A percentile compares a stretch with the other conserved stretches of the same genome.
Evolutionary conservation across 2,888 invertebrate species (phyloP).

Genomic region (Drosophila hawaiiensis): DNA sequence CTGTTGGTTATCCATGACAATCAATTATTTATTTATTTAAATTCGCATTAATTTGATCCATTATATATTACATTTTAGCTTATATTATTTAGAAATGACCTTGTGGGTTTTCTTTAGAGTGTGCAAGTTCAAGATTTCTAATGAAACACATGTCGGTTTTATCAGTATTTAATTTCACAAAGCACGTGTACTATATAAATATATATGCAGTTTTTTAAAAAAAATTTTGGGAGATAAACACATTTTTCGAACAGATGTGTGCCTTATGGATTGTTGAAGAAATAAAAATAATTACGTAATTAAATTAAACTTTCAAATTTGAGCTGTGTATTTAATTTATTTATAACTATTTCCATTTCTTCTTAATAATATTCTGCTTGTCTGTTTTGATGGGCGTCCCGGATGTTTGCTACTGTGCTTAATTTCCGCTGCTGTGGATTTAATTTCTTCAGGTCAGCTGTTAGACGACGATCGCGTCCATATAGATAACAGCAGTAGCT

Average conservation of each 20-base stretch:
- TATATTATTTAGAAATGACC: no score
- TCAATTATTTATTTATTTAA: not conserved
- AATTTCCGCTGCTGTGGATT: not conserved
- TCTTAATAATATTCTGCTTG: slow-evolving; percentile 22
- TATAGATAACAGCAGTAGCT: slow-evolving; percentile 41
- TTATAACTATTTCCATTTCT: not conserved
- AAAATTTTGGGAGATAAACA: not conserved
- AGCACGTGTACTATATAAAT: not conserved
- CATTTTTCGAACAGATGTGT: slow-evolving; percentile 1
- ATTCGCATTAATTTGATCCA: not conserved
- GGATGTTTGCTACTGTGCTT: not conserved
- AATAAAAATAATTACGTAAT: no score
- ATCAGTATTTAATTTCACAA: slow-evolving; percentile 1
- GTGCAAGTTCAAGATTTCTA: not conserved
- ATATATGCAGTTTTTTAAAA: not conserved
- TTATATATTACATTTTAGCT: not conserved
- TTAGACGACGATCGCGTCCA: slow-evolving; percentile 35
- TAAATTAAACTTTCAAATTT: no score
- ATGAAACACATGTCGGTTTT: not conserved
- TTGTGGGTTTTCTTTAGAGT: not conserved
- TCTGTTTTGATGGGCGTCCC: slow-evolving; percentile 17
- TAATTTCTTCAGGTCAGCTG: not conserved
- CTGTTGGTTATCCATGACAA: not conserved
- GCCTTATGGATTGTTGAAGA: not conserved
- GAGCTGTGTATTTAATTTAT: not conserved